Percentiles rank a stretch among this genome's conserved stretches.
Evolutionary conservation across 2,113 vertebrate species (phyloP).

Genomic region (Pomatostomus ruficeps): DNA sequence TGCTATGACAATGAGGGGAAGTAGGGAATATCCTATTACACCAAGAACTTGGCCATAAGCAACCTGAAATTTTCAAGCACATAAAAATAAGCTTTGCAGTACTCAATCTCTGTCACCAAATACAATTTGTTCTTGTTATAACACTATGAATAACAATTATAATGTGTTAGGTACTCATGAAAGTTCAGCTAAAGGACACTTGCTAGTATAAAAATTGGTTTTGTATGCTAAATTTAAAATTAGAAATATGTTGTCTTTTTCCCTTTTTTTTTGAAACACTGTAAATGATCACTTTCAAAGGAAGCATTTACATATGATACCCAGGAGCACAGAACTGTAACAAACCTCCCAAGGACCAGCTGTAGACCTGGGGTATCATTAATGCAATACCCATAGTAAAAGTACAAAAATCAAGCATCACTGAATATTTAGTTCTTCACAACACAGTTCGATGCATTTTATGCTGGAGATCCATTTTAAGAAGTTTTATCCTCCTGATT

Average conservation of each 20-base stretch:
- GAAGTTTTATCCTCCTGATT: not conserved
- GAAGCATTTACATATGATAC: not conserved
- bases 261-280: not conserved
- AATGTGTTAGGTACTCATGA: not conserved
- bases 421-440: not conserved
- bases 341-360: not conserved
- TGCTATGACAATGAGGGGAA: slow-evolving; percentile 95
- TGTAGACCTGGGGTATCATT: not conserved
- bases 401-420: not conserved
- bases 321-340: not conserved
- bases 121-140: not conserved
- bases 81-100: not conserved
- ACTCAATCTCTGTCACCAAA: not conserved
- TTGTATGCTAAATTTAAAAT: not conserved
- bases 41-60: slow-evolving; percentile 97
- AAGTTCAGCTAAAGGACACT: not conserved
- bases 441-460: not conserved
- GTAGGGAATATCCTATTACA: slow-evolving; percentile 97
- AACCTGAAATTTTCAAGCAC: slow-evolving; percentile 80
- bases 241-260: not conserved
- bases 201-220: not conserved
- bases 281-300: not conserved
- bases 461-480: not conserved
- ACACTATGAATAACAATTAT: not conserved
- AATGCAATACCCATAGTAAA: not conserved